Evolutionary conservation across 2,797 vertebrate genomes (phyloP), one percentile per base, ranked within the genome.

Genomic region (Carapus acus): DNA sequence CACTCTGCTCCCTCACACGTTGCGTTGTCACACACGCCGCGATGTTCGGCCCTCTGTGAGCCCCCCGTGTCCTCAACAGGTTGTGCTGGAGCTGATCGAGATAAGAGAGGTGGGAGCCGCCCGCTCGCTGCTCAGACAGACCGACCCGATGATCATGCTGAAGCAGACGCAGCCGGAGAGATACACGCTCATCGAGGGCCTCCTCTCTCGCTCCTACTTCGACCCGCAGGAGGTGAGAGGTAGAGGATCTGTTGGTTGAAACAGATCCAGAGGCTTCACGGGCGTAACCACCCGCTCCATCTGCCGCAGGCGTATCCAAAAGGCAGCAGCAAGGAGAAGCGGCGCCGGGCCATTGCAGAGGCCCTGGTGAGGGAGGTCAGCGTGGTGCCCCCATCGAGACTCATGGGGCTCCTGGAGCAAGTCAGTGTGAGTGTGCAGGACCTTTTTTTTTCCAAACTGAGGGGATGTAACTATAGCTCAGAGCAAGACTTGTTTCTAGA

Each of bases 81-180:
- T 98, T 33, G 96, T 98, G 31, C 80, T 97, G 78, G 96, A 98
- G 80, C 82, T 98, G 65, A 98, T 98, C 53, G 96, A 98, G 58
- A 91, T 98, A 55, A 88, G 90, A 67, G 96, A 98, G 56, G 71
- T 95, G 69, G 95, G 94, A 34, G 96, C 96, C 49, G 96, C 95
- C 37, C 88, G 93, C 36, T 97, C 94, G 0, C 89, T 98, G 38
- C 84, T 98, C 72, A 90, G 92, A 49, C 95, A 97, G 52, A 98
- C 94, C 0, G 95, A 98, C 68, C 95, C 95, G 1, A 97, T 98
- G 96, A 97, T 97, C 76, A 95, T 97, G 96, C 62, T 98, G 54
- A 98, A 97, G 68, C 94, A 98, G 69, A 98, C 92, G 3, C 93
- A 96, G 71, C 90, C 91, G 0, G 90, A 95, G 78, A 86, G 95